Evolutionary conservation across 92 coral and sea anemone species (phyloP).

Genomic region (Actinostola sp.): DNA sequence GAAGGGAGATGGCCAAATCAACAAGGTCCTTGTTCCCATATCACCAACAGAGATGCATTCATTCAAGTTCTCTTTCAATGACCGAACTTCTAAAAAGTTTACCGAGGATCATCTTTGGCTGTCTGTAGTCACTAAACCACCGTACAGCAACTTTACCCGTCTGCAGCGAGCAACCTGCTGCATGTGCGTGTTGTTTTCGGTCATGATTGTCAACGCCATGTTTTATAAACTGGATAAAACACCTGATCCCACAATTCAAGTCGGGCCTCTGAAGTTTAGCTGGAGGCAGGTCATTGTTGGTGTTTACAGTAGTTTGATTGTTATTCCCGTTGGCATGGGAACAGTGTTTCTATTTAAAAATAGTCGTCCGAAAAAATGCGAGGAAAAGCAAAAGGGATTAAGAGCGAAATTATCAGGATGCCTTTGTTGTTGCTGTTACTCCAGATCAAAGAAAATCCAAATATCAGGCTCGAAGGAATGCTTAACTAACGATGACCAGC

Average conservation of each 20-base stretch:
- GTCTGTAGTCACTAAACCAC: conserved; percentile 80
- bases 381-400: neutral
- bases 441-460: neutral
- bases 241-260: conserved; percentile 72
- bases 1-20: conserved; percentile 75
- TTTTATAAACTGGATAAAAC: conserved; percentile 56
- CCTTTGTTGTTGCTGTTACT: neutral
- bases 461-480: conserved; percentile 1
- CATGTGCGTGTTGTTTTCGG: conserved; percentile 61
- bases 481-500: neutral
- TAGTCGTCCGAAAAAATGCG: conserved; percentile 13
- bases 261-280: conserved; percentile 83
- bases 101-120: conserved; percentile 87
- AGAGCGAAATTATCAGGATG: neutral
- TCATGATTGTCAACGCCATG: conserved; percentile 85
- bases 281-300: conserved; percentile 78
- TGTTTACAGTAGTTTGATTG: conserved; percentile 69
- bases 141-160: conserved; percentile 71
- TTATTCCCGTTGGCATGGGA: conserved; percentile 70
- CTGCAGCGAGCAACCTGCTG: conserved; percentile 87
- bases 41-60: conserved; percentile 49
- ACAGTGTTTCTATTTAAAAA: conserved; percentile 67
- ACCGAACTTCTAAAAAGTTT: conserved; percentile 58
- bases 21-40: conserved; percentile 61
- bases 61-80: conserved; percentile 58